Evolutionary conservation across 2,797 vertebrate genomes (phyloP).

Genomic region (Diceros bicornis): DNA sequence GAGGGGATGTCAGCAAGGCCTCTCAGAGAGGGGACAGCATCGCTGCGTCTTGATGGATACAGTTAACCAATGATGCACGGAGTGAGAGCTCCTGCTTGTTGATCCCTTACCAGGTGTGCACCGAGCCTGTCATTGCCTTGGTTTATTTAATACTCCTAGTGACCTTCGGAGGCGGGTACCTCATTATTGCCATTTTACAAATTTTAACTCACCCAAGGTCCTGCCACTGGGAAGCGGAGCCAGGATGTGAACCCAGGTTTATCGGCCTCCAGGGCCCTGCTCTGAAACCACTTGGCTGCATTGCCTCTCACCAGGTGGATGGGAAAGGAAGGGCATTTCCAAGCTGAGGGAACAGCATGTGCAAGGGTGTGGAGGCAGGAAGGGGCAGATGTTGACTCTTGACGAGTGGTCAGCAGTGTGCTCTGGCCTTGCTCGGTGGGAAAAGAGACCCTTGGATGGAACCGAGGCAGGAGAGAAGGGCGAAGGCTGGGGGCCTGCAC

Average conservation of each 20-base stretch:
- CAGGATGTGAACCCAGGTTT: background rate
- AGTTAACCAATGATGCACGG: background rate
- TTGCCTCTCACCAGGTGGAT: background rate
- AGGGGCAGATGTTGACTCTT: background rate
- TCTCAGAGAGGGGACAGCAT: background rate
- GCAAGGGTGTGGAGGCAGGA: background rate
- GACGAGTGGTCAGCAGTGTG: accelerated
- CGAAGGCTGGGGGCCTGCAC: background rate
- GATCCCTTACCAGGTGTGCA: background rate
- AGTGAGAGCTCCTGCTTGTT: background rate
- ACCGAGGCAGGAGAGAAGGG: background rate
- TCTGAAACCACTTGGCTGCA: background rate
- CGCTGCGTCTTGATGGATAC: background rate
- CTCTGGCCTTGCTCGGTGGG: background rate
- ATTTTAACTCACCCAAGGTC: background rate
- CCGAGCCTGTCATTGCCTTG: background rate
- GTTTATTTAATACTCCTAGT: background rate
- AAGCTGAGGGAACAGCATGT: background rate
- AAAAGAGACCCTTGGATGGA: background rate
- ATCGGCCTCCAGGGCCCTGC: background rate
- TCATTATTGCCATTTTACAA: background rate
- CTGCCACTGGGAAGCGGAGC: background rate
- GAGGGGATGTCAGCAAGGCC: background rate
- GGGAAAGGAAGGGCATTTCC: background rate
- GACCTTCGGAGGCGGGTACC: background rate